Evolutionary conservation across 2,113 vertebrate genomes (phyloP), one percentile per base, ranked within the genome.

Genomic region (Pseudorhombus dupliciocellatus): DNA sequence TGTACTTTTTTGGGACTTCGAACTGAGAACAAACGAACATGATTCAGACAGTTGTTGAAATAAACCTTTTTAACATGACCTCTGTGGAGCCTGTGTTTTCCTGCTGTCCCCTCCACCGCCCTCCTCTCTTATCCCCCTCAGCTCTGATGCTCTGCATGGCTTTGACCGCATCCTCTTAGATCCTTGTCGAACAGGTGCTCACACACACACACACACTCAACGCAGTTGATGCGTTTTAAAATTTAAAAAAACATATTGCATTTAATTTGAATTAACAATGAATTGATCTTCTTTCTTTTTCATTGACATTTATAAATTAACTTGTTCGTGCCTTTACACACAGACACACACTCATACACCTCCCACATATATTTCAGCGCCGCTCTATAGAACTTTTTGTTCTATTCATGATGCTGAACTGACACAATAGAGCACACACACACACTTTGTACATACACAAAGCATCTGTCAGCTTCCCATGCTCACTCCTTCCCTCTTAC

Each of bases 1-100:
- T 95, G 94, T 98, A 96, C 95, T 96, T 96, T 97, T 98, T 97
- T 97, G 95, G 94, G 92, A 93, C 79, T 89, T 90, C 75, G 48
- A 94, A 90, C 85, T 93, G 92, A 87, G 78, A 92, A 68, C 87
- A 85, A 91, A 90, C 83, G 89, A 88, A 90, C 75, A 34, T 85
- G 75, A 92, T 85, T 91, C 90, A 90, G 88, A 90, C 94, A 92
- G 89, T 94, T 94, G 94, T 96, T 95, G 93, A 97, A 96, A 97
- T 96, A 97, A 96, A 95, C 82, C 91, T 93, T 95, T 90, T 97
- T 94, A 94, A 94, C 93, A 93, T 93, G 90, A 92, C 70, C 80
- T 34, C 21, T 62, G 30, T 84, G 71, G 79, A 75, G 71, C 81
- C 83, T 63, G 90, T 77, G 84, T 90, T 67, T 91, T 90, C 90